Evolutionary conservation across 2,888 invertebrate species (phyloP), one percentile per base, ranked within the genome.

Genomic region (Didymodactylos carnosus): DNA sequence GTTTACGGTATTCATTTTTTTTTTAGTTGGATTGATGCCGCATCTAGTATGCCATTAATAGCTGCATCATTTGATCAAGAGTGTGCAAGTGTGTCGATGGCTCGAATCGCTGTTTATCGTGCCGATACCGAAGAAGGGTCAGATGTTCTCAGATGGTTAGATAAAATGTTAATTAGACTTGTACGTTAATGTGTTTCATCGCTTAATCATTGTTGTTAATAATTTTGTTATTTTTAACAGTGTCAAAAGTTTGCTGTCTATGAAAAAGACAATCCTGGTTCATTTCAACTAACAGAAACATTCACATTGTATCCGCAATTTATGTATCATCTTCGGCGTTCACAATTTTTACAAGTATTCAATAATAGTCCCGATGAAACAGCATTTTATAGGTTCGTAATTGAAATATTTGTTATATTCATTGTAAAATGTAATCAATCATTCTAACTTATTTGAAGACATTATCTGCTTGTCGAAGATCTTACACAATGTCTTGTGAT

Each of bases 331-430:
- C 85, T 99, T 80, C 87, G 98, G 62, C 88, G 98, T 78, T 98
- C 97, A 39, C 98, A 97, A 85, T 99, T 99, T 85, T 87, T 98
- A 77, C 97, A 97, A 87, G 97, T 98, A 69, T 98, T 99, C 86
- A 98, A 98, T 86, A 98, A 98, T 86, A 95, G 94, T 51, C 98
- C 98, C 0, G 98, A 98, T 84, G 98, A 99, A 86, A 98, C 97
- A 19, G 93, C 94, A 29, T 98, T 93, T 86, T 98, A 98, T 83
- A 89, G 93, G 89, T 90, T 79, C 77, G 6, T 3, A 23, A 23
- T 29, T 14, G 16, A 6, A 51, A 1, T 10, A 11, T 13, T n/a
- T 69, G 77, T 43, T 43, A 2, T 27, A 16, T 0, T 16, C 10
- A 29, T 5, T 19, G 7, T 23, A 39, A 14, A n/a, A 41, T n/a